phyloP scores from a whole-genome alignment of 2,113 vertebrate genomes.

The Gymnogyps californianus region DNA sequence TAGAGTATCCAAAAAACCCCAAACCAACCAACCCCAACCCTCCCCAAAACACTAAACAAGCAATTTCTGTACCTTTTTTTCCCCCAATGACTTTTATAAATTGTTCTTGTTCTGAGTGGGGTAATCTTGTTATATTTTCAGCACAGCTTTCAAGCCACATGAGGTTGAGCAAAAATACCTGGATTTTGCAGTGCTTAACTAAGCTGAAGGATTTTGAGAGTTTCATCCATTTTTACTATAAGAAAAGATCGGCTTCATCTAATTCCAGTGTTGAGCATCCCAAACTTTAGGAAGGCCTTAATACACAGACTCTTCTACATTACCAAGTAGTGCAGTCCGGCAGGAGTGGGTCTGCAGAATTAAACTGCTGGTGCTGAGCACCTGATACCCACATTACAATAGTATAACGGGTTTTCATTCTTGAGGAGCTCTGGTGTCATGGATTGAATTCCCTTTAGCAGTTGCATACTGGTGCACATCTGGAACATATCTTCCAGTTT shows the following conservation, averaged over 20 bases:
- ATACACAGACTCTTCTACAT: not conserved
- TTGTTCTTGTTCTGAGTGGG: not conserved
- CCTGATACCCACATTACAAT: rapidly evolving
- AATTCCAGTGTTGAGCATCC: not conserved
- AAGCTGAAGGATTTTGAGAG: not conserved
- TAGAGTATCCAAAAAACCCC: not conserved
- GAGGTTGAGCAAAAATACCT: not conserved
- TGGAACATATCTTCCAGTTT: not conserved
- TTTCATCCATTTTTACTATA: not conserved
- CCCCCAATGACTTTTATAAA: not conserved
- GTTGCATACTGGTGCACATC: not conserved
- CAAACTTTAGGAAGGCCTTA: not conserved
- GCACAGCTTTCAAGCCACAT: not conserved
- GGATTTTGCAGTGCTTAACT: not conserved
- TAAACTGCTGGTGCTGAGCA: not conserved
- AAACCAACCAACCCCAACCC: not conserved
- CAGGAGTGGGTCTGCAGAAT: not conserved
- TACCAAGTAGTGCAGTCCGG: not conserved
- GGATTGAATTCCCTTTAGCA: not conserved
- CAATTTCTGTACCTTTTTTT: not conserved
- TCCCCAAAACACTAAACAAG: not conserved
- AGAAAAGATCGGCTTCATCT: not conserved
- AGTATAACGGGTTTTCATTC: not conserved
- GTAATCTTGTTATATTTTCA: not conserved
- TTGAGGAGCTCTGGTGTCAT: not conserved